Percentiles rank a stretch among this genome's conserved stretches.
These are phyloP conservation scores for Chrysotoxum bicinctum DNA, from an alignment of 2,888 invertebrate genomes.

Conservation along the genomic window DNA sequence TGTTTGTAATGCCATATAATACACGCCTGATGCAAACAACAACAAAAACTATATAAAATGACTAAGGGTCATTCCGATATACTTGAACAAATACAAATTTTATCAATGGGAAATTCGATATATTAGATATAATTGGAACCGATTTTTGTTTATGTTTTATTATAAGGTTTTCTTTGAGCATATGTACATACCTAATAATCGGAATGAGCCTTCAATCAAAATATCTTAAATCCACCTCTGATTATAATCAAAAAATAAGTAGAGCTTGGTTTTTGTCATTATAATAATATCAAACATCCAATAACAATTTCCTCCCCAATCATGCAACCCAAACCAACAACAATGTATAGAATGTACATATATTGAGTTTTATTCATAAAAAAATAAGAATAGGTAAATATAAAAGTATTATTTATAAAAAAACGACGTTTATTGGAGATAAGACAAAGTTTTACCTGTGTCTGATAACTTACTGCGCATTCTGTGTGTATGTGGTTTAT, in stretches of 20 bases:
- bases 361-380: constrained; percentile 46
- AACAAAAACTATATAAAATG: too few relatives aligned
- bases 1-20: too few relatives aligned
- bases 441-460: constrained; percentile 43
- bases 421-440: constrained; percentile 35
- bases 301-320: constrained; percentile 47
- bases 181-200: too few relatives aligned
- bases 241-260: constrained; percentile 49
- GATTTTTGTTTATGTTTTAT: too few relatives aligned
- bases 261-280: constrained; percentile 55
- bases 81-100: too few relatives aligned
- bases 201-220: neutral
- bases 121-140: too few relatives aligned
- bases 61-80: too few relatives aligned
- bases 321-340: neutral
- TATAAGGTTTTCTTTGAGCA: too few relatives aligned
- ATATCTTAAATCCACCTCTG: neutral
- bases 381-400: constrained; percentile 30
- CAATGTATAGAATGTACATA: neutral
- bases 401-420: constrained; percentile 32
- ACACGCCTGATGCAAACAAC: too few relatives aligned
- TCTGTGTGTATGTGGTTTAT: constrained; percentile 43
- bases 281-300: constrained; percentile 33
- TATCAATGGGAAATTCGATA: too few relatives aligned
- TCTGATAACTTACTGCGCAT: constrained; percentile 62